Percentiles rank a stretch among this genome's conserved stretches.
Evolutionary conservation across 2,888 invertebrate species (phyloP).

Genomic region (Lepas anatifera): DNA sequence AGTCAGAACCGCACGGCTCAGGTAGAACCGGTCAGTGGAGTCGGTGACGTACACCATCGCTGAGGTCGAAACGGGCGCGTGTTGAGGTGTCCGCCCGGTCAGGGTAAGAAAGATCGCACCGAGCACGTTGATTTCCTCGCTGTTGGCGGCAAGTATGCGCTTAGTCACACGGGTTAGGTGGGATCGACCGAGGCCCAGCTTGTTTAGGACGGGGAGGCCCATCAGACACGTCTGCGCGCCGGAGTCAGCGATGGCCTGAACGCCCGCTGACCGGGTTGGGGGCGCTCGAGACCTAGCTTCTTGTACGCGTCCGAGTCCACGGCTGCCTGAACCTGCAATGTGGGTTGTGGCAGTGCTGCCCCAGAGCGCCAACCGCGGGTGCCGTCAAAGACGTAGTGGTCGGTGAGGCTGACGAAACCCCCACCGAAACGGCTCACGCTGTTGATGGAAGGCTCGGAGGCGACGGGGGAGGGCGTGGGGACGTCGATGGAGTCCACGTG

Average conservation of each 20-base stretch:
- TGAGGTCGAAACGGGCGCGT: not conserved
- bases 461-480: too few relatives aligned
- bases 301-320: constrained; percentile 14
- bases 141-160: constrained; percentile 14
- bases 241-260: constrained; percentile 13
- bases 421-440: not conserved
- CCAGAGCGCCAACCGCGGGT: not conserved
- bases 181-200: not conserved
- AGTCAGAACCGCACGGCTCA: not conserved
- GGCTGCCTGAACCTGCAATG: not conserved
- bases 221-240: constrained; percentile 16
- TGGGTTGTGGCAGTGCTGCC: constrained; percentile 13
- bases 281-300: not conserved
- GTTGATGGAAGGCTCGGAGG: too few relatives aligned
- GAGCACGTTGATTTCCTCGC: constrained; percentile 14
- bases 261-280: constrained; percentile 8
- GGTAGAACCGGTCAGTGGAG: not conserved
- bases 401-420: not conserved
- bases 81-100: not conserved
- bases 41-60: not conserved
- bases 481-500: too few relatives aligned
- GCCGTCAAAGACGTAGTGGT: not conserved
- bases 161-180: constrained; percentile 14
- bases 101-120: constrained; percentile 1
- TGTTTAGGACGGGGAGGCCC: constrained; percentile 9